A percentile compares a stretch with the other conserved stretches of the same genome.
Conservation (phyloP, 64 coral and sea anemone genomes). For the Montipora sp. region DNA sequence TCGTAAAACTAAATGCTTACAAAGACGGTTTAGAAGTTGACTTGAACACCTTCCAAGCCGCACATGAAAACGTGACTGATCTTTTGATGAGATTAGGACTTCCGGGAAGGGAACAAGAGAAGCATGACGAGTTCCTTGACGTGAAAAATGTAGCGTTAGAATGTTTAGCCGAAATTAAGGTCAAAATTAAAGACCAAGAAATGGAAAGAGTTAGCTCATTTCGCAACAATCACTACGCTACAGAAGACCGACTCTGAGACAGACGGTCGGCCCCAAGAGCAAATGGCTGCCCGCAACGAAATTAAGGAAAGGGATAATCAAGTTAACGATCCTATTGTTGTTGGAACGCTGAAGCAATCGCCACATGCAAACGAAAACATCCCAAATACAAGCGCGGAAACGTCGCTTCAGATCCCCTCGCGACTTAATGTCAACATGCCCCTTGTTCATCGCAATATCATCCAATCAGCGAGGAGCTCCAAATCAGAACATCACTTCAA, state of each 20-base stretch:
- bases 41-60: too few species aligned
- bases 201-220: too few species aligned
- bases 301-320: background rate
- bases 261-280: background rate
- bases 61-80: too few species aligned
- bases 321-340: conserved; percentile 5
- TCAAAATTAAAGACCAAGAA: too few species aligned
- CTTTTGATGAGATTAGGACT: too few species aligned
- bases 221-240: too few species aligned
- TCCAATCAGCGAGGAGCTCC: background rate
- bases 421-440: background rate
- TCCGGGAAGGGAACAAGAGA: too few species aligned
- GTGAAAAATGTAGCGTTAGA: too few species aligned
- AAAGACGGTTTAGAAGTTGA: too few species aligned
- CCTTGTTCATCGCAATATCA: background rate
- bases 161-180: too few species aligned
- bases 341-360: background rate
- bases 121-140: too few species aligned
- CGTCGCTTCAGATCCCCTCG: background rate
- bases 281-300: background rate
- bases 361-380: background rate
- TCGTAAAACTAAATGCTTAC: too few species aligned
- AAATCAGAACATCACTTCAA: background rate
- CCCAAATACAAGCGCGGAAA: background rate
- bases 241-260: background rate